These are phyloP conservation scores for Brachionus rotundiformis DNA, from an alignment of 1,140 invertebrate species.

Conservation along the genomic window DNA sequence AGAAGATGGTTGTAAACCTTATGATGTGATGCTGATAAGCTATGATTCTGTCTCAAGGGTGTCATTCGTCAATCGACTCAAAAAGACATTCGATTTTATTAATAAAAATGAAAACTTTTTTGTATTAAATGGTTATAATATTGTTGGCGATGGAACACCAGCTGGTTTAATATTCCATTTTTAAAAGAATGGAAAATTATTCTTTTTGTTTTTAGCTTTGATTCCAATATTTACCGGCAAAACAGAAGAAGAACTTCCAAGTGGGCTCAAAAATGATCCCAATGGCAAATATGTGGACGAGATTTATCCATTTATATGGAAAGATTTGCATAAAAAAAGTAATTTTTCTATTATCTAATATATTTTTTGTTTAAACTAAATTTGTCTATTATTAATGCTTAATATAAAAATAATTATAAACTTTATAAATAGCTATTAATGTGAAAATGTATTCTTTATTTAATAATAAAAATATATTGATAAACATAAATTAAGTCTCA, in stretches of 20 bases:
- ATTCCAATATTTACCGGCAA: slow-evolving; percentile 78
- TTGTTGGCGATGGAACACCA: slow-evolving; percentile 89
- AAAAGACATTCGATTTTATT: neutral
- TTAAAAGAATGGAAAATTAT: neutral
- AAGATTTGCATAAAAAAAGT: slow-evolving; percentile 56
- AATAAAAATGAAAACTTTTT: slow-evolving; percentile 11
- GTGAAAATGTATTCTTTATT: no score
- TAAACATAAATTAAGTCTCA: no score
- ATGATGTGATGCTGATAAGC: slow-evolving; percentile 25
- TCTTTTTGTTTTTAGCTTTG: neutral
- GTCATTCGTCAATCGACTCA: neutral
- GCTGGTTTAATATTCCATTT: neutral
- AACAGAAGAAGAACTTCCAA: slow-evolving; percentile 82
- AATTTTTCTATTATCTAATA: neutral
- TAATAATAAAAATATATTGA: no score
- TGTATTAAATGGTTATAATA: slow-evolving; percentile 71
- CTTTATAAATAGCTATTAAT: no score
- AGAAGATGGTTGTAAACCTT: neutral
- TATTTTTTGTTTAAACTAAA: no score
- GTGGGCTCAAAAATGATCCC: slow-evolving; percentile 74
- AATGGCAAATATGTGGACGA: slow-evolving; percentile 71
- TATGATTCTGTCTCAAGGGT: slow-evolving; percentile 32
- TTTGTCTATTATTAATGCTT: no score
- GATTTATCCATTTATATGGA: slow-evolving; percentile 68
- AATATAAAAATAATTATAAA: no score